Base-by-base conservation (phyloP, 1,140 invertebrate genomes). In the Drosophila nigrodunni region DNA sequence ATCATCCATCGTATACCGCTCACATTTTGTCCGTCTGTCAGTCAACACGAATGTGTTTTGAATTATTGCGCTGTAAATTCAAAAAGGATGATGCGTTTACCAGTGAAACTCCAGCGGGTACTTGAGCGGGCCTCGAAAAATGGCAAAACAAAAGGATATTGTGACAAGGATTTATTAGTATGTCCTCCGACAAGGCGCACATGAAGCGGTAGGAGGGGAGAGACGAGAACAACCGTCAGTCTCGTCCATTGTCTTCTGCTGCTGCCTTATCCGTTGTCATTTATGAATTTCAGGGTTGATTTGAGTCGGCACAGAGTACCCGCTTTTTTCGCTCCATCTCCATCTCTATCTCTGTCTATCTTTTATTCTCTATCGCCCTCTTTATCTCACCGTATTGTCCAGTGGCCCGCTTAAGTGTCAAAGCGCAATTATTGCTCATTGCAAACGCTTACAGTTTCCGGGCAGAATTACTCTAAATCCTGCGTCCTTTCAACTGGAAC, bases 141-240 rank as follows among this genome's bases (percentile, higher is more conserved):
- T 83, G 81, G 74, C 77, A 80, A 88, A 89, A 88, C 83, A 88
- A 88, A 88, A 80, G 83, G 73, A 88, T 89, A 83, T 88, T 88
- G 83, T 88, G 83, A 88, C 83, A 88, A 83, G 85, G 83, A 88
- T 88, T 88, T 88, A 88, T 88, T 89, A 78, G 85, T 78, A 54
- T 67, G 66, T 68, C 59, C 74, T 72, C 25, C 50, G 65, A 49
- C 44, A 41, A 43, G 21, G 41, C 13, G n/a, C 37, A 34, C 44
- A 60, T 47, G 52, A 50, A 39, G n/a, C 10, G 52, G 13, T 34
- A 30, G 25, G 25, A 5, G 25, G 3, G 25, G 6, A 5, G 25
- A 5, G 46, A 11, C 35, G 9, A 11, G 15, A 59, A 21, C 13
- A 10, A 11, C 10, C 9, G 52, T 54, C 35, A 15, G 54, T 49